A percentile compares a stretch with the other conserved stretches of the same genome.
Evolutionary conservation across 2,797 vertebrate species (phyloP).

Genomic region (Percopsis omiscomaycus): DNA sequence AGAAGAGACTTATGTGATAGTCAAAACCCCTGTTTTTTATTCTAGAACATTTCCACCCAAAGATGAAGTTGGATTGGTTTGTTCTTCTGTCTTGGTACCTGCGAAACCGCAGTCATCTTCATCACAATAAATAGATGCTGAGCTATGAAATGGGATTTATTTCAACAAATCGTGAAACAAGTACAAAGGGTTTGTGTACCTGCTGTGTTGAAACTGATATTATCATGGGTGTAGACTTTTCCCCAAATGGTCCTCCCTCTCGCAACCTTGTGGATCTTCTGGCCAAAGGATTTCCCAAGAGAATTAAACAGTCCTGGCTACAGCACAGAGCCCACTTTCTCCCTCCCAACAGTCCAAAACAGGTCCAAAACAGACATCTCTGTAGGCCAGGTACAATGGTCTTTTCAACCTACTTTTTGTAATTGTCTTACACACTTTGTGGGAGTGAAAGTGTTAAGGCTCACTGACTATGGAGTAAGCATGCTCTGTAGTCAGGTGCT

Average conservation of each 20-base stretch:
- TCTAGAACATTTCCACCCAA: conserved; percentile 37
- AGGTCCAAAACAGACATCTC: conserved; percentile 28
- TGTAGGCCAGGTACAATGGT: conserved; percentile 19
- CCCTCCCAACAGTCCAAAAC: conserved; percentile 48
- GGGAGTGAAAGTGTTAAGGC: conserved; percentile 64
- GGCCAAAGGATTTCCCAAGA: conserved; percentile 55
- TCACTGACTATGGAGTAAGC: conserved; percentile 58
- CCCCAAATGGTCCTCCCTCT: conserved; percentile 49
- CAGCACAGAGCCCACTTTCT: conserved; percentile 73
- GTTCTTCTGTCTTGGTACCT: conserved; percentile 33
- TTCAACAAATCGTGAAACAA: conserved; percentile 46
- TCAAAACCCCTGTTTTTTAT: conserved; percentile 37
- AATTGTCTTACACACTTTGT: conserved; percentile 16
- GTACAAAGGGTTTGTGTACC: conserved; percentile 20
- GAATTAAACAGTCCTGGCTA: conserved; percentile 71
- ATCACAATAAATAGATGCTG: conserved; percentile 15
- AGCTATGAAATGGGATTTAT: conserved; percentile 74
- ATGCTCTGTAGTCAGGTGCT: conserved; percentile 72
- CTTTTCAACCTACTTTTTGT: conserved; percentile 12
- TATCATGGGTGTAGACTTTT: conserved; percentile 30
- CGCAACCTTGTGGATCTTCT: conserved; percentile 76
- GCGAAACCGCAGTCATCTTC: conserved; percentile 36
- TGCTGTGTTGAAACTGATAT: conserved; percentile 28
- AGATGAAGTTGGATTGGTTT: conserved; percentile 29
- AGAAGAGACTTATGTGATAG: conserved; percentile 35